Percentiles rank a stretch among this genome's conserved stretches.
phyloP scores from a whole-genome alignment of 2,888 invertebrate species.

The Ctena decussata region DNA sequence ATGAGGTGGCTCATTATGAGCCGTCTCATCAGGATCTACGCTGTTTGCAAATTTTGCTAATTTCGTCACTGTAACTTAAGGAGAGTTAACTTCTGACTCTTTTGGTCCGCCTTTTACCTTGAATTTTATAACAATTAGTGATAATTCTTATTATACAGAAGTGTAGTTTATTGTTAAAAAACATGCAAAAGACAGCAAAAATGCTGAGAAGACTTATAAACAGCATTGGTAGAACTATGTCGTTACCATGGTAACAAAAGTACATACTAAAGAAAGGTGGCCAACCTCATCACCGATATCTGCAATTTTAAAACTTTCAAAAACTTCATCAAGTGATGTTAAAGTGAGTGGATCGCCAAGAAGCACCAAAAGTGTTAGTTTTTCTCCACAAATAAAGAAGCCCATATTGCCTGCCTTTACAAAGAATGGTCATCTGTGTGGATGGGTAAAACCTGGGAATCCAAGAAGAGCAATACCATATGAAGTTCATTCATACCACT shows the following conservation, averaged over 20 bases:
- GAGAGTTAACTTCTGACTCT: too few species aligned
- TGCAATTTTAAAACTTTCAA: constrained; percentile 45
- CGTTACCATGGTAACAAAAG: constrained; percentile 62
- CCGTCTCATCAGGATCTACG: too few species aligned
- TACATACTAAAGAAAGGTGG: constrained; percentile 57
- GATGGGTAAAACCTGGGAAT: constrained; percentile 77
- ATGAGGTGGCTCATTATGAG: too few species aligned
- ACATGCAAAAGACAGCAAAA: too few species aligned
- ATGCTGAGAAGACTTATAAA: too few species aligned
- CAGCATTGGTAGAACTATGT: too few species aligned
- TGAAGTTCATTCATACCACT: constrained; percentile 65
- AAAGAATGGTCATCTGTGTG: constrained; percentile 19
- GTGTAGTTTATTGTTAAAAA: too few species aligned
- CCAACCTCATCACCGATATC: constrained; percentile 46
- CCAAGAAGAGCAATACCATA: constrained; percentile 68
- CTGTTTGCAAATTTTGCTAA: too few species aligned
- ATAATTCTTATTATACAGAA: too few species aligned
- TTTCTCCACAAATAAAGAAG: not conserved
- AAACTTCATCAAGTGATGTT: not conserved
- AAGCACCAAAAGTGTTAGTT: not conserved
- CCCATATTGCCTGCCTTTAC: not conserved
- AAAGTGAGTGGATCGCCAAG: not conserved
- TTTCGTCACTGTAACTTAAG: too few species aligned
- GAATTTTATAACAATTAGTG: too few species aligned
- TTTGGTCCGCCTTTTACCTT: too few species aligned